phyloP scores from a whole-genome alignment of 2,113 vertebrate genomes.

The Tonatia bakeri region DNA sequence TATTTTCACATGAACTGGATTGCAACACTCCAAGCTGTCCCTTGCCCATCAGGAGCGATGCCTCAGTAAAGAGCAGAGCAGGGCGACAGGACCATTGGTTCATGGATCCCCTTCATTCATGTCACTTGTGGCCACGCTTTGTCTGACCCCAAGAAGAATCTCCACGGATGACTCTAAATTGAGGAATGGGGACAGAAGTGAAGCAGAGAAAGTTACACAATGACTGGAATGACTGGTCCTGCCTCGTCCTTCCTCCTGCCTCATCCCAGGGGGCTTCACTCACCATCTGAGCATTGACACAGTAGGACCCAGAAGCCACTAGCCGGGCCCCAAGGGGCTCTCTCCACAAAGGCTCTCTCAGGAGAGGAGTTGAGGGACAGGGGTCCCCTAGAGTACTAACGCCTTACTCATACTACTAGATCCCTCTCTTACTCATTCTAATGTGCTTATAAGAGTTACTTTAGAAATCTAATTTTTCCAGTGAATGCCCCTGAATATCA shows the following conservation, averaged over 20 bases:
- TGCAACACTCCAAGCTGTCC: not conserved
- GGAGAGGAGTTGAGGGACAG: not conserved
- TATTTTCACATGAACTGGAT: not conserved
- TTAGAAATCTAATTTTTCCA: not conserved
- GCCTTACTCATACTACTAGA: not conserved
- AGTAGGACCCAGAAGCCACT: too few species aligned
- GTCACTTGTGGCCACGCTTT: accelerated
- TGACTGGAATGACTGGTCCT: accelerated
- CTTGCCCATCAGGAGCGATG: not conserved
- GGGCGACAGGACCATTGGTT: too few species aligned
- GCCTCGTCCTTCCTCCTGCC: not conserved
- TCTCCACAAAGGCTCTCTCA: not conserved
- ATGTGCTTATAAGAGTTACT: not conserved
- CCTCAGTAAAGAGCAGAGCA: not conserved
- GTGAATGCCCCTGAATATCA: not conserved
- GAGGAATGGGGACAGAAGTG: not conserved
- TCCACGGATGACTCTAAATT: not conserved
- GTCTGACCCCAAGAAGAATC: not conserved
- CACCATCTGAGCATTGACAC: not conserved
- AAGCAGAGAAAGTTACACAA: not conserved
- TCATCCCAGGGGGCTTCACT: accelerated
- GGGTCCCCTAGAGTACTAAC: too few species aligned
- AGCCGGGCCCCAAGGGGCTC: not conserved
- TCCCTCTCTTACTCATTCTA: not conserved
- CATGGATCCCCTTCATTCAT: accelerated